Base-by-base conservation (phyloP, 2,888 invertebrate species). In the Campoletis raptor region DNA sequence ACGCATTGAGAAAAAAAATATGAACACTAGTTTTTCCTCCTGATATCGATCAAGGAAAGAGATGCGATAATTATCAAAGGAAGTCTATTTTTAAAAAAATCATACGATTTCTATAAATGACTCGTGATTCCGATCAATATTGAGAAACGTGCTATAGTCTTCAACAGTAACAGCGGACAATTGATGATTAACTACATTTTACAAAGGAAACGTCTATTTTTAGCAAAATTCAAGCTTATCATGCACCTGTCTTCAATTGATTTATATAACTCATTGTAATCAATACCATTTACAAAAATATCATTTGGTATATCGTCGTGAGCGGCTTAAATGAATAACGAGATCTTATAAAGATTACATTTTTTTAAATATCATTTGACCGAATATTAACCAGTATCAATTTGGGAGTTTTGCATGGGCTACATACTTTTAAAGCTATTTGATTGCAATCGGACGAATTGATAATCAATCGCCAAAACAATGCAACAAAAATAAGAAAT, bases 161-260 rank as follows among this genome's bases (percentile, higher is more conserved):
- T 61, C 0, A 61, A 57, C 30, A 30, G 15, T 61, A 24, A 61
- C 30, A 30, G 48, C 9, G 15, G 4, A 30, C 57, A 30, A 15
- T 7, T 30, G 15, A 15, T 30, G 30, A 30, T 61, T 15, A 5
- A n/a, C 5, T 42, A 40, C 40, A n/a, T 45, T 37, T 18, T 8
- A 69, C 54, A 52, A 69, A 78, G 21, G 48, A 10, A 37, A 42
- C 45, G 40, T 54, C 57, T 79, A 76, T 83, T 78, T 66, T 88
- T 66, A 61, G 42, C 61, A 69, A 85, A 69, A 66, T 73, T 69
- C 73, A 40, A 12, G 37, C 30, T 79, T 81, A 83, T 82, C 69
- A 21, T 57, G 30, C 30, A 30, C 30, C 42, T 48, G 30, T 70
- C 45, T 57, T 57, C 57, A 54, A 79, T 81, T 69, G 72, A 76